Percentiles rank a stretch among this genome's conserved stretches.
Conservation (phyloP, 2,113 vertebrate genomes). For the Scytalopus superciliaris region DNA sequence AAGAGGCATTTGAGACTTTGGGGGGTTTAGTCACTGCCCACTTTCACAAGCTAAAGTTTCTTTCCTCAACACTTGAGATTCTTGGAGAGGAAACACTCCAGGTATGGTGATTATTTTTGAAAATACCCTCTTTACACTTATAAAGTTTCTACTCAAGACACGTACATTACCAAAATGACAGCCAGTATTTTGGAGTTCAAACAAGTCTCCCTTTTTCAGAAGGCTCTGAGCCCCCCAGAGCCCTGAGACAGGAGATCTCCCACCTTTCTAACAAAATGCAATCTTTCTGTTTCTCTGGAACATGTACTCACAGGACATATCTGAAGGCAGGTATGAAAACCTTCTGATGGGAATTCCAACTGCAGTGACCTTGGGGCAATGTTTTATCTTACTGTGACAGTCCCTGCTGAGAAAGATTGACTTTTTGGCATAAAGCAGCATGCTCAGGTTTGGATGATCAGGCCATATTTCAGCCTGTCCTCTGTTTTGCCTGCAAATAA, state of each 20-base stretch:
- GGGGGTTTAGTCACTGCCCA: background rate
- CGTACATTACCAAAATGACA: background rate
- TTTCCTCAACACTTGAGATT: background rate
- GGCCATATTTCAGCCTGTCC: constrained; percentile 14
- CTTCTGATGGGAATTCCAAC: constrained; percentile 66
- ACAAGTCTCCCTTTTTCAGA: background rate
- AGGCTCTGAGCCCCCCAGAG: background rate
- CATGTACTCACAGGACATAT: constrained; percentile 71
- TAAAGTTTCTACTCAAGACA: background rate
- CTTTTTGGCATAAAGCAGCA: constrained; percentile 34
- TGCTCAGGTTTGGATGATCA: constrained; percentile 15
- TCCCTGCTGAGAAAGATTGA: constrained; percentile 59
- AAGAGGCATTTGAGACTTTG: background rate
- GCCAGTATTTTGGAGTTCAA: background rate
- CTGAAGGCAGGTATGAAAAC: constrained; percentile 63
- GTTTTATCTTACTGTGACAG: constrained; percentile 67
- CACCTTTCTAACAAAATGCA: background rate
- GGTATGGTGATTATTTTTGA: background rate
- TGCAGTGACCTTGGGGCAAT: constrained; percentile 67
- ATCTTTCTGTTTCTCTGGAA: constrained; percentile 25
- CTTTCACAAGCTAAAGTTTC: background rate
- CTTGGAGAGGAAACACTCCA: background rate
- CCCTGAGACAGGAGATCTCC: background rate
- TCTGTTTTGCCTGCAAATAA: constrained; percentile 21
- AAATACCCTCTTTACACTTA: background rate